Percentiles rank a stretch among this genome's conserved stretches.
These are phyloP conservation scores for Odontamblyopus lacepedii DNA, from an alignment of 2,797 vertebrate species.

Conservation along the genomic window DNA sequence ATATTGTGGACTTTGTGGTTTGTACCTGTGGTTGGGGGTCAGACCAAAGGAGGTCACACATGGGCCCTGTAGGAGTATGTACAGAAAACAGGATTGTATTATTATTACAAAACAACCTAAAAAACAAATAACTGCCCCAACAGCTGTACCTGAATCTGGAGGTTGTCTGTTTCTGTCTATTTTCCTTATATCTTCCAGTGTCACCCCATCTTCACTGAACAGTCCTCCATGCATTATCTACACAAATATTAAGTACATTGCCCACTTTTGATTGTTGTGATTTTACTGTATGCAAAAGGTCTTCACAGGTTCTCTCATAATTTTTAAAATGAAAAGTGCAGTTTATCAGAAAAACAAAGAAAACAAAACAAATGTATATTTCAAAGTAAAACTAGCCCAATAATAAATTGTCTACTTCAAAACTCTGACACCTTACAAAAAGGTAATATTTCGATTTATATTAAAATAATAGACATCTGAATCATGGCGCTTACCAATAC, in stretches of 20 bases:
- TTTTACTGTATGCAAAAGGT: too few species aligned
- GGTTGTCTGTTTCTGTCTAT: constrained; percentile 94
- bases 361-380: too few species aligned
- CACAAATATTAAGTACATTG: neutral
- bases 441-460: neutral
- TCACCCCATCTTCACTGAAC: constrained; percentile 93
- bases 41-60: constrained; percentile 96
- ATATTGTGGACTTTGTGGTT: neutral
- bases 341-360: too few species aligned
- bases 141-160: constrained; percentile 82
- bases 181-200: constrained; percentile 90
- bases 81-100: neutral
- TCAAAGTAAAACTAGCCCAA: too few species aligned
- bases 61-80: constrained; percentile 79
- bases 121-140: neutral
- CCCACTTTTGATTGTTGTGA: neutral
- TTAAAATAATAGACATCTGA: neutral
- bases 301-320: too few species aligned
- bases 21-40: constrained; percentile 94
- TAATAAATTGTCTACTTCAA: too few species aligned
- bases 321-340: too few species aligned
- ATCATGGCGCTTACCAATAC: constrained; percentile 81
- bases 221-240: constrained; percentile 96
- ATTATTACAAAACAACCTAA: neutral
- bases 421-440: neutral